phyloP scores from a whole-genome alignment of 1,140 invertebrate genomes.

The Philotrypesis tridentata region DNA sequence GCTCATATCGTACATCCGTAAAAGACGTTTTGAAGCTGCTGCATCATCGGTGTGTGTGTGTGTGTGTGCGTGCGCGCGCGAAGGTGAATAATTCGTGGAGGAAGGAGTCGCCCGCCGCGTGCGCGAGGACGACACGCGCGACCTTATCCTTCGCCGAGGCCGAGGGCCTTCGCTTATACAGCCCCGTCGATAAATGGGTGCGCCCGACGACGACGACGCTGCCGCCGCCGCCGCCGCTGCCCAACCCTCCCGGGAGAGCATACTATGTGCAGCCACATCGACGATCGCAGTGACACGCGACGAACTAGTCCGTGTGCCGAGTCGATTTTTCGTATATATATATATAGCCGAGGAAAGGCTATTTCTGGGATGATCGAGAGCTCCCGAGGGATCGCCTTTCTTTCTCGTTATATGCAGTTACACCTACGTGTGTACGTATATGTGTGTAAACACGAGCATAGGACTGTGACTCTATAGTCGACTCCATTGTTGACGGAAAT shows the following conservation, averaged over 20 bases:
- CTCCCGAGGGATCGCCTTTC: not conserved
- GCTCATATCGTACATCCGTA: not conserved
- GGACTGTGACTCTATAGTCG: too few species aligned
- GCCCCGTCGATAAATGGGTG: slow-evolving; percentile 47
- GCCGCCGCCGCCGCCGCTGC: not conserved
- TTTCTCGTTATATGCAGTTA: not conserved
- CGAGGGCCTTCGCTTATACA: slow-evolving; percentile 1
- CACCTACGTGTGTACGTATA: not conserved
- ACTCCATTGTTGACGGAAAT: not conserved
- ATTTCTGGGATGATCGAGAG: not conserved
- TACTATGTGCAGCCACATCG: too few species aligned
- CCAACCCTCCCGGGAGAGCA: not conserved
- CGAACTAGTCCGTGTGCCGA: not conserved
- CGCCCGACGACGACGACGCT: not conserved
- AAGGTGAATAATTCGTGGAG: not conserved
- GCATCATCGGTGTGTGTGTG: too few species aligned
- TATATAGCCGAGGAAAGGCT: not conserved
- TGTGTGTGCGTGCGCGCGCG: not conserved
- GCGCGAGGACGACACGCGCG: slow-evolving; percentile 44
- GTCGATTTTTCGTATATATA: too few species aligned
- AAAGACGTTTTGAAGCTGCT: not conserved
- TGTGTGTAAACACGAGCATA: not conserved
- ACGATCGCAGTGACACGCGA: not conserved
- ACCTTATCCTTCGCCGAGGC: slow-evolving; percentile 46
- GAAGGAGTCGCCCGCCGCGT: not conserved